Evolutionary conservation across 2,888 invertebrate genomes (phyloP).

Genomic region (Mactromeris polynyma): DNA sequence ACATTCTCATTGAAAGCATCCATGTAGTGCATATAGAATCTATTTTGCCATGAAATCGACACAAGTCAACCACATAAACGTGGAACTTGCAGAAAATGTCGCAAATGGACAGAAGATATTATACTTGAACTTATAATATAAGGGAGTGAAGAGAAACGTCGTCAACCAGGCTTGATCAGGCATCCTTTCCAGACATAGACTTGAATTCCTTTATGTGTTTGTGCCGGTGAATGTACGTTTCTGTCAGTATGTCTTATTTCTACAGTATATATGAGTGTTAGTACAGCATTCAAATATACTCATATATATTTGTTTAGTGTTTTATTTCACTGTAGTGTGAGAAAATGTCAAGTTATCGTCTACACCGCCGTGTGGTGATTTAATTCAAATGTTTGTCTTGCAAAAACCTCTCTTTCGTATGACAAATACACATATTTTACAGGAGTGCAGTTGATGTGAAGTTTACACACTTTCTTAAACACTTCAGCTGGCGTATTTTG

Average conservation of each 20-base stretch:
- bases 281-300: background rate
- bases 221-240: background rate
- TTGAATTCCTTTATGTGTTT: background rate
- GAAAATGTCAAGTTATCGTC: constrained; percentile 47
- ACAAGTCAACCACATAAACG: no score
- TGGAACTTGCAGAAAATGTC: no score
- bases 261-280: background rate
- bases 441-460: constrained; percentile 24
- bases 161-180: background rate
- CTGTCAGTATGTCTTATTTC: background rate
- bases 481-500: background rate
- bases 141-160: no score
- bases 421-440: constrained; percentile 21
- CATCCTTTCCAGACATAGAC: background rate
- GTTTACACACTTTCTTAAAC: background rate
- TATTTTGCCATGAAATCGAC: no score
- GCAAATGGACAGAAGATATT: no score
- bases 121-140: no score
- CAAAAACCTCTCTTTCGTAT: constrained; percentile 29
- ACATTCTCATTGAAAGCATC: no score
- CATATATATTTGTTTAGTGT: constrained; percentile 47
- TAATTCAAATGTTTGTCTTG: constrained; percentile 44
- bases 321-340: constrained; percentile 46
- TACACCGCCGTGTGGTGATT: constrained; percentile 36
- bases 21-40: no score